A percentile compares a stretch with the other conserved stretches of the same genome.
Evolutionary conservation across 2,888 invertebrate genomes (phyloP).

Genomic region (Poecilus cupreus): DNA sequence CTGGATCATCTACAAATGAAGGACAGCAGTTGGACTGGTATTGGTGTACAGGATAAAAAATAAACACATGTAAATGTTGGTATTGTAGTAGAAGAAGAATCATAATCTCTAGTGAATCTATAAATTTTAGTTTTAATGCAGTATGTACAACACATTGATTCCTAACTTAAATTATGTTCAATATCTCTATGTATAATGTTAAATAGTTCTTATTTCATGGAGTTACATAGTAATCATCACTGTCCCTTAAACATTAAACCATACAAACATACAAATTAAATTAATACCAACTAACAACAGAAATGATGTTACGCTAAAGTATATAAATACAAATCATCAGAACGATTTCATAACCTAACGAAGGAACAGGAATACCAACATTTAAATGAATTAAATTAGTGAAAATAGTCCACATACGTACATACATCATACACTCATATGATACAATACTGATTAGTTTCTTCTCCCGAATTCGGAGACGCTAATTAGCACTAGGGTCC

Average conservation of each 20-base stretch:
- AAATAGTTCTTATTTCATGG: constrained; percentile 51
- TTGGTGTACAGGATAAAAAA: too few species aligned
- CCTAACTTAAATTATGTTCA: constrained; percentile 54
- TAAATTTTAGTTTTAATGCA: constrained; percentile 70
- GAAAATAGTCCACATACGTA: not conserved
- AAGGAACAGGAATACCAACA: not conserved
- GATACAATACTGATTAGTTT: constrained; percentile 53
- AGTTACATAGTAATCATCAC: constrained; percentile 46
- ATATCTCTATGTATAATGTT: constrained; percentile 49
- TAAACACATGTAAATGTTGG: too few species aligned
- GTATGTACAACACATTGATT: constrained; percentile 69
- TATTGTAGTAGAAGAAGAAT: too few species aligned
- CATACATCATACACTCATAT: constrained; percentile 24
- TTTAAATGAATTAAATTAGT: not conserved
- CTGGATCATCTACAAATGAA: too few species aligned
- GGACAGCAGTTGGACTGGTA: too few species aligned
- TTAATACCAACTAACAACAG: not conserved
- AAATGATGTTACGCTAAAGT: too few species aligned
- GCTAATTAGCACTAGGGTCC: not conserved
- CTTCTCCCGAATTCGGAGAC: constrained; percentile 15
- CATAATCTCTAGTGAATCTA: constrained; percentile 64
- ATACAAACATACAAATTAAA: constrained; percentile 55
- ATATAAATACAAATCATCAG: not conserved
- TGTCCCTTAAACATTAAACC: constrained; percentile 41
- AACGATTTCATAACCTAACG: not conserved